phyloP scores from a whole-genome alignment of 2,797 vertebrate species.

The Netta rufina region DNA sequence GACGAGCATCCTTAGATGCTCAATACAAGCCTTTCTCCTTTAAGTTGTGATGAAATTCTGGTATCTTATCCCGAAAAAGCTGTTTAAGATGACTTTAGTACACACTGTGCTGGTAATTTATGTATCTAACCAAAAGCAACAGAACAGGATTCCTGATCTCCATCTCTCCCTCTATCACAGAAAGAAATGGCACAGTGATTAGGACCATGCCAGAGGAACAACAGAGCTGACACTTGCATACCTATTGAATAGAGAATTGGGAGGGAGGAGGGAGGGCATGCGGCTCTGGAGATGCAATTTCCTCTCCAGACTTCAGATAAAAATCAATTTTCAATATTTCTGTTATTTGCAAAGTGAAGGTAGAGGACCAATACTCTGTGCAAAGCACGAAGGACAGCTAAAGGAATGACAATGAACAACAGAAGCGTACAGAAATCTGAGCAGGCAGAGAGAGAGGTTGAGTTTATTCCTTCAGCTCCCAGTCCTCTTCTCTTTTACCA shows the following conservation, averaged over 20 bases:
- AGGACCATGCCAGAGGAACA: not conserved
- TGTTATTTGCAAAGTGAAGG: not conserved
- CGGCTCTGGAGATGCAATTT: not conserved
- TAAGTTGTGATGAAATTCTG: not conserved
- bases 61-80: not conserved
- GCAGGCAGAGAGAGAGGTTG: not conserved
- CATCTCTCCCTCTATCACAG: not conserved
- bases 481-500: fast-evolving
- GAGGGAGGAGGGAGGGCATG: too few relatives aligned
- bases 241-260: not conserved
- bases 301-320: not conserved
- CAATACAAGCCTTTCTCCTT: not conserved
- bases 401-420: not conserved
- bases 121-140: slow-evolving; percentile 1
- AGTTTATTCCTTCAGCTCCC: not conserved
- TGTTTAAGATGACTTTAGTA: not conserved
- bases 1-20: not conserved
- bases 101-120: not conserved
- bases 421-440: not conserved
- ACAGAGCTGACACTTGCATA: not conserved
- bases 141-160: not conserved
- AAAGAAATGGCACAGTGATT: not conserved
- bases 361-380: not conserved
- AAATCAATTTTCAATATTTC: not conserved
- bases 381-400: not conserved